Base-by-base conservation (phyloP, 2,888 invertebrate genomes). In the Strigamia maritima region DNA sequence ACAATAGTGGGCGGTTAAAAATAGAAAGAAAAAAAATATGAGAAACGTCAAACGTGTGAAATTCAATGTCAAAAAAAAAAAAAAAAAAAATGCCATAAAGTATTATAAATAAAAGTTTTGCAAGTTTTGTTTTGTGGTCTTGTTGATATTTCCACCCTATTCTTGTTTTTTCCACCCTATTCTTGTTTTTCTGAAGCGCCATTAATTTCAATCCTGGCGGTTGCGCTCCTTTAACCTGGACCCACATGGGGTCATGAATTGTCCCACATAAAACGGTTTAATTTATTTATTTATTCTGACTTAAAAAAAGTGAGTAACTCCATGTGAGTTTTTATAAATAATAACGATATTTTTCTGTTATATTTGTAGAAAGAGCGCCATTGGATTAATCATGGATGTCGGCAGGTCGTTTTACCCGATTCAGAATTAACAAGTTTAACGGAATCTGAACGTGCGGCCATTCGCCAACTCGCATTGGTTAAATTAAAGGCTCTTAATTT, bases 381-480 rank as follows among this genome's bases (percentile, higher is more conserved):
- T 60, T 83, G 83, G 84, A 81, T 79, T 44, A 82, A 80, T 74
- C 81, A 81, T 76, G 81, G 81, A 28, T 84, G 84, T 7, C 90
- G 91, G 82, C 90, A 91, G 85, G 92, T 93, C 84, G 89, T 90
- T 81, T 89, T 94, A 82, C 88, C 90, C 80, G 91, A 92, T 84
- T 90, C 91, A 65, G 90, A 90, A 77, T 88, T 94, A 83, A 89
- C 93, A 80, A 89, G 91, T 76, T 89, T 95, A 81, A 91, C 91
- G 83, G 94, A 94, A 83, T 89, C 93, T 82, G 94, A 95, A 87
- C 88, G 93, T 80, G 89, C 91, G 82, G 91, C 93, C 78, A 89
- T 97, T 81, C 94, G 94, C 87, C 92, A 93, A 84, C 92, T 97
- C 76, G 94, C 95, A 0, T 88, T 95, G 40, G 93, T 94, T 26